Evolutionary conservation across 1,140 invertebrate species (phyloP), one percentile per base, ranked within the genome.

Genomic region (Euura saliciscinereae): DNA sequence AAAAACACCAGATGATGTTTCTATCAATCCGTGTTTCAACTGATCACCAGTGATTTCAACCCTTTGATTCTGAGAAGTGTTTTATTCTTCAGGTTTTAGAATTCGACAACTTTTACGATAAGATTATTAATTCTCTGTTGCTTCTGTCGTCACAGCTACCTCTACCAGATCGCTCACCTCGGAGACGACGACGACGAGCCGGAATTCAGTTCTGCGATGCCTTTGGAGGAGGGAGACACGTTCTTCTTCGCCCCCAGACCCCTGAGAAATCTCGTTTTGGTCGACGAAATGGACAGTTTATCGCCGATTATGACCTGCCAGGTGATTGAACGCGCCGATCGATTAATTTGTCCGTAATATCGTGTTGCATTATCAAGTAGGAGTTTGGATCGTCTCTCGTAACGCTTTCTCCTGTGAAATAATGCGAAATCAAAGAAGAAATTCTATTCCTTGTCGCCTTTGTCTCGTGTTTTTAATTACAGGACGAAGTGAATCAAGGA

Each of bases 161-260:
- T 99, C 1, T 99, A 99, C 83, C 98, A 99, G 91, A 99, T 99
- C 85, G 97, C 98, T 11, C 97, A 99, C 87, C 90, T 99, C 75
- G 99, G 98, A 45, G 99, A 99, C 89, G 98, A 99, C 85, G 98
- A 99, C 87, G 98, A 99, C 87, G 98, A 99, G 81, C 97, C 98
- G 4, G 98, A 99, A 86, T 99, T 99, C 82, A 99, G 97, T 85
- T 99, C 97, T 66, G 96, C 96, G 8, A 99, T 99, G 95, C 98
- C 97, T 3, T 84, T 99, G 51, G 98, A 99, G 86, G 98, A 99
- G 86, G 98, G 98, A 4, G 98, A 99, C 78, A 99, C 98, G 3
- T 99, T 99, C 85, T 99, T 99, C 89, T 99, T 99, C 89, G 97
- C 96, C 6, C 97, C 98, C 11, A 89, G 98, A 81, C 91, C 94